A percentile compares a stretch with the other conserved stretches of the same genome.
Evolutionary conservation across 2,113 vertebrate genomes (phyloP).

Genomic region (Argyrosomus japonicus): DNA sequence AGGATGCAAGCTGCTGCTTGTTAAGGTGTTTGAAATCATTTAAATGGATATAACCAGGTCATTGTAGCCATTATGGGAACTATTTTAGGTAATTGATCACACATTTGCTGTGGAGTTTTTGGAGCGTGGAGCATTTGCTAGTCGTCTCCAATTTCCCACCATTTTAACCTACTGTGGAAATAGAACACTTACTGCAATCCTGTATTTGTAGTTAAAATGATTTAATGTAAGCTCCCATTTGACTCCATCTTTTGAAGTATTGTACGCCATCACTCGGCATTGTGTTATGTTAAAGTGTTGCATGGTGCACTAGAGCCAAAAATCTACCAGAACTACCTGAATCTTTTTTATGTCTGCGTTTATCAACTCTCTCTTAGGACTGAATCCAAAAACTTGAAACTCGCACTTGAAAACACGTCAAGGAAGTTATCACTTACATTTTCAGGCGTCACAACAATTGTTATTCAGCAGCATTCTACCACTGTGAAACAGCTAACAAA

Average conservation of each 20-base stretch:
- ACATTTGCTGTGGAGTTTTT: background rate
- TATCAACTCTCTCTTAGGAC: background rate
- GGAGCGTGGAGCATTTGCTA: too few species aligned
- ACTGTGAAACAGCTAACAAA: background rate
- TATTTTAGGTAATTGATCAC: background rate
- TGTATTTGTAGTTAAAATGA: too few species aligned
- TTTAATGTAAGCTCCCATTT: too few species aligned
- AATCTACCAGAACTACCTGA: background rate
- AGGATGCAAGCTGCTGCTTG: background rate
- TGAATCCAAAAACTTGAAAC: too few species aligned
- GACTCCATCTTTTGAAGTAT: too few species aligned
- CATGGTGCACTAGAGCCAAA: too few species aligned
- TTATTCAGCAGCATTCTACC: background rate
- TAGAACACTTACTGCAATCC: background rate
- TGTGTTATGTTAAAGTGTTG: background rate
- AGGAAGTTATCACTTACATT: background rate
- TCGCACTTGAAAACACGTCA: background rate
- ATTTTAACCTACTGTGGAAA: background rate
- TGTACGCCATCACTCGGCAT: background rate
- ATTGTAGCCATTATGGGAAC: background rate
- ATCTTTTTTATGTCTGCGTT: background rate
- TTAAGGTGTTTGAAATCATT: background rate
- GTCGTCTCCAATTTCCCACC: background rate
- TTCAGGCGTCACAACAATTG: background rate
- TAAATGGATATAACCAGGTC: background rate